Evolutionary conservation across 1,140 invertebrate species (phyloP).

Genomic region (Chrysomallon squamiferum): DNA sequence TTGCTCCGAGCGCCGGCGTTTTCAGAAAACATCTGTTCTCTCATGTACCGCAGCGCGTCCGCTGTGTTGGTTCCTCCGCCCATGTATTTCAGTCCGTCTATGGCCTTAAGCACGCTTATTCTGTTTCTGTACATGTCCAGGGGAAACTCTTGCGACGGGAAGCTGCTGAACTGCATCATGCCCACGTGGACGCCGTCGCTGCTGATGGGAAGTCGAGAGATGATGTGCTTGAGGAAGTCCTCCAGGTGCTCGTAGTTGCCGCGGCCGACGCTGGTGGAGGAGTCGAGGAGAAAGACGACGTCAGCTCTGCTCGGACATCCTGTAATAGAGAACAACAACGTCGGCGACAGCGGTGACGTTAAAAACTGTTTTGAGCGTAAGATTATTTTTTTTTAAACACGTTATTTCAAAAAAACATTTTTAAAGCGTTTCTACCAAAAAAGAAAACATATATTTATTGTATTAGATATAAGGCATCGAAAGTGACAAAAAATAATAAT

Average conservation of each 20-base stretch:
- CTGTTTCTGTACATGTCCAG: conserved; percentile 15
- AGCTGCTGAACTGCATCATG: conserved; percentile 14
- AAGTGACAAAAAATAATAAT: too few species aligned
- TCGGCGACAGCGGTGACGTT: background rate
- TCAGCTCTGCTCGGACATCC: conserved; percentile 44
- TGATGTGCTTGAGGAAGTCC: conserved; percentile 30
- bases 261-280: conserved; percentile 41
- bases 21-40: conserved; percentile 34
- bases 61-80: conserved; percentile 48
- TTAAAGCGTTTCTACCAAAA: too few species aligned
- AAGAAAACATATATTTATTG: too few species aligned
- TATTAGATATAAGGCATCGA: too few species aligned
- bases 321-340: conserved; percentile 19
- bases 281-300: conserved; percentile 53
- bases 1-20: conserved; percentile 37
- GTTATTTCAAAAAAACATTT: too few species aligned
- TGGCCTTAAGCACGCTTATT: conserved; percentile 13
- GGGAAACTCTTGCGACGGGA: conserved; percentile 13
- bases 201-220: conserved; percentile 9
- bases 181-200: conserved; percentile 12
- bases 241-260: conserved; percentile 36
- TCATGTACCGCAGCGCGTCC: conserved; percentile 40
- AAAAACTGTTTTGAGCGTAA: background rate
- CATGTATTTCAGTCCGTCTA: conserved; percentile 25
- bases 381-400: too few species aligned